Base-by-base conservation (phyloP, 2,888 invertebrate species). In the Trachelus tabidus region DNA sequence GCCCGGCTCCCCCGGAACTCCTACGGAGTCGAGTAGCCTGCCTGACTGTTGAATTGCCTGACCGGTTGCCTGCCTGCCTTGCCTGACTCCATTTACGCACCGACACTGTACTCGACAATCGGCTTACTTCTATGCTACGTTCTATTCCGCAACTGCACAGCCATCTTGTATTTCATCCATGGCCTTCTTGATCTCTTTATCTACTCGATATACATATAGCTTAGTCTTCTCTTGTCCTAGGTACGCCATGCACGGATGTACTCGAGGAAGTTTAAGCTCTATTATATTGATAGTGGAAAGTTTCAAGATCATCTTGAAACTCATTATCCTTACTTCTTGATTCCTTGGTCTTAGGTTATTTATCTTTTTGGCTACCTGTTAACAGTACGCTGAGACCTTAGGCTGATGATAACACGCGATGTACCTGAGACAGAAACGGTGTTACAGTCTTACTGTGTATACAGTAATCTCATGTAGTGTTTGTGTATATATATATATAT, bases 1-100 rank as follows among this genome's bases (percentile, higher is more conserved):
- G 85, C 84, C 84, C 86, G 82, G 83, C 85, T 86, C 84, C 87
- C 83, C 84, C 86, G 85, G 88, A 87, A 88, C 88, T 87, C 83
- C 85, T 79, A 81, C 79, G 73, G 74, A 33, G 30, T 34, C 77
- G 78, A 75, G 78, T 40, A 75, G 56, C 75, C 37, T 35, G 71
- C 76, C 71, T 76, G 76, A 76, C 76, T 73, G 77, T 77, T 78
- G 77, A 78, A 81, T 83, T 82, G 79, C 79, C 76, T 31, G 40
- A 30, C 75, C 23, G 78, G 78, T 76, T 78, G 75, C 75, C 79
- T 76, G 77, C 71, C 75, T 74, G 71, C 73, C 73, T 77, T 69
- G 11, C 74, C 37, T 23, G 74, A 37, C 76, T 81, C 77, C 74
- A 34, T 34, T 78, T 79, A 68, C 40, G 79, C 69, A 79, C 69